Evolutionary conservation across 2,888 invertebrate genomes (phyloP).

Genomic region (Eilema sororculum): DNA sequence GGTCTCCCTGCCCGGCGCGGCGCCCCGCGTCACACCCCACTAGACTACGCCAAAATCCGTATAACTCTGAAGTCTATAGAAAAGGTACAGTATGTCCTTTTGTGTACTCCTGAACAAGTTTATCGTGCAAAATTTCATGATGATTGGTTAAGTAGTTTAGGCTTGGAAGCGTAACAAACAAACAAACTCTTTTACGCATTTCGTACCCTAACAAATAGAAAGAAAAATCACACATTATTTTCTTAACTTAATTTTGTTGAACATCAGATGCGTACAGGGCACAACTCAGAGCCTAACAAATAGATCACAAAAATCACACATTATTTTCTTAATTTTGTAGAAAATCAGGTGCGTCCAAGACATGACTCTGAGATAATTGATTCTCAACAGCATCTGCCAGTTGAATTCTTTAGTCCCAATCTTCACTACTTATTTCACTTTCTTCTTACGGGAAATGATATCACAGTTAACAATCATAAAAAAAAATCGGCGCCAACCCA

Average conservation of each 20-base stretch:
- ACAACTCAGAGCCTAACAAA: not conserved
- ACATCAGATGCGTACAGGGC: not conserved
- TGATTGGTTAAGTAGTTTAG: too few species aligned
- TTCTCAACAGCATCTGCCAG: not conserved
- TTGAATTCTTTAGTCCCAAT: not conserved
- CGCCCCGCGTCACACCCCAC: too few species aligned
- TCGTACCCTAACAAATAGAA: too few species aligned
- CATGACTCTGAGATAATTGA: not conserved
- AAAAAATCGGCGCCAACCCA: not conserved
- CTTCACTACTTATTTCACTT: not conserved
- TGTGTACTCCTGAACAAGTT: too few species aligned
- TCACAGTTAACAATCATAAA: slow-evolving; percentile 1
- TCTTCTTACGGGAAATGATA: not conserved
- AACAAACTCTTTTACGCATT: too few species aligned
- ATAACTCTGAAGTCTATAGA: too few species aligned
- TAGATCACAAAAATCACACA: not conserved
- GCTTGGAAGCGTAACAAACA: too few species aligned
- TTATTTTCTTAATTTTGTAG: not conserved
- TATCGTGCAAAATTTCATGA: too few species aligned
- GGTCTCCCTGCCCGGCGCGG: too few species aligned
- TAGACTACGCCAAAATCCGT: too few species aligned
- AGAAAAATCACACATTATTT: not conserved
- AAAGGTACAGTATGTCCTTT: too few species aligned
- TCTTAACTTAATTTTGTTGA: too few species aligned
- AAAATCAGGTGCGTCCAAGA: not conserved